Evolutionary conservation across 2,113 vertebrate species (phyloP), one percentile per base, ranked within the genome.

Genomic region (Nycticryphes semicollaris): DNA sequence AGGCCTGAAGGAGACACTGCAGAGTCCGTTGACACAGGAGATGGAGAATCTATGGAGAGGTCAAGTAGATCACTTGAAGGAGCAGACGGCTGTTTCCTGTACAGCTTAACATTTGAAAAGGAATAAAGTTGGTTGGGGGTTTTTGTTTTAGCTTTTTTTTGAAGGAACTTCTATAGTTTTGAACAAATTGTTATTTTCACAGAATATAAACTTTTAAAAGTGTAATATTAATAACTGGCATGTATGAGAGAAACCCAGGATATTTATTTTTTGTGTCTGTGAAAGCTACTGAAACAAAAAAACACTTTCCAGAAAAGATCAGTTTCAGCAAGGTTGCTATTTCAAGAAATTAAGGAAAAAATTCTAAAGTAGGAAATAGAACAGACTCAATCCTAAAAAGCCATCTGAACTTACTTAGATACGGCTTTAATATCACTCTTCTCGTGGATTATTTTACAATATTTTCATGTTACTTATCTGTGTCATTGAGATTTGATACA

Each of bases 61-160:
- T 97, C 97, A 13, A 98, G 96, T 1, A 98, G 97, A 63, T 98
- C 98, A 72, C 94, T 96, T 19, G 98, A 98, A 17, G 98, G 98
- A 83, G 98, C 98, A 75, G 98, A 98, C 14, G 98, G 98, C 74
- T 98, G 97, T 68, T 96, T 97, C 81, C 95, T 91, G 90, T 89
- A 89, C 28, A 96, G 76, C 97, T 97, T 84, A 43, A 92, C n/a
- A 96, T 89, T 67, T 73, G 22, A 76, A 84, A 93, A 89, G 62
- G 20, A 78, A 2, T 8, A n/a, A 70, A 66, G 77, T 62, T 75
- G 39, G 22, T 64, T 43, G 43, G 12, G 15, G n/a, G 7, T 16
- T 48, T 43, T 22, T 20, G 14, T 74, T 63, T 64, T 45, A 14
- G 43, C 11, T 59, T 30, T 18, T 45, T 33, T 45, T 8, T 9